Base-by-base conservation (phyloP, 1,140 invertebrate genomes). In the Drosophila pectinifera region DNA sequence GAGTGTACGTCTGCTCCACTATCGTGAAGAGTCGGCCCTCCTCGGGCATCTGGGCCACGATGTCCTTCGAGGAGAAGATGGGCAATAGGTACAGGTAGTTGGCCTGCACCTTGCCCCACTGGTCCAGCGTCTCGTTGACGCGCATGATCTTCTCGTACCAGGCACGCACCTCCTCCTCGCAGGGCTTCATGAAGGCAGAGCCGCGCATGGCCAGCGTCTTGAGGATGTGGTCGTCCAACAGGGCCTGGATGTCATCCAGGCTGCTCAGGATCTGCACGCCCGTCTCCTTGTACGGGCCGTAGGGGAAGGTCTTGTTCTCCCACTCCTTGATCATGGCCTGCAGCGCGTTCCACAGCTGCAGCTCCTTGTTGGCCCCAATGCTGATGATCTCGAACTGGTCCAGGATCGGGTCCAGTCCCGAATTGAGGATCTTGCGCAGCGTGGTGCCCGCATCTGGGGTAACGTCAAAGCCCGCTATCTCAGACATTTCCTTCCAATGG, bases 51-150 rank as follows among this genome's bases (percentile, higher is more conserved):
- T 99, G 98, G 1, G 95, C 95, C 34, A 97, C 95, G 73, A 99
- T 98, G 90, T 99, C 97, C 89, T 97, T 97, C 1, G 97, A 98
- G 3, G 96, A 97, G 93, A 99, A 99, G 78, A 99, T 98, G 1
- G 97, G 97, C 73, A 98, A 93, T 24, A 99, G 93, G 92, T 98
- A 98, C n/a, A 98, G 93, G 96, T 97, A 99, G 73, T 97, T 96
- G 38, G 95, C 94, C 92, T 97, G 96, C 13, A 96, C 97, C 92
- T 96, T 97, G 4, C 96, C 94, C 97, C 97, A 98, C 91, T 97
- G 95, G 76, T 98, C 96, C 13, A 98, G 94, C 1, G 97, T 97
- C 41, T 93, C 93, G 91, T 97, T 96, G 0, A 98, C 95, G 42
- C 96, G 92, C 43, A 95, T 93, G 28, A 98, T 94, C 85, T 95